These are phyloP conservation scores for Urocolius indicus DNA, from an alignment of 2,113 vertebrate species.

Conservation along the genomic window DNA sequence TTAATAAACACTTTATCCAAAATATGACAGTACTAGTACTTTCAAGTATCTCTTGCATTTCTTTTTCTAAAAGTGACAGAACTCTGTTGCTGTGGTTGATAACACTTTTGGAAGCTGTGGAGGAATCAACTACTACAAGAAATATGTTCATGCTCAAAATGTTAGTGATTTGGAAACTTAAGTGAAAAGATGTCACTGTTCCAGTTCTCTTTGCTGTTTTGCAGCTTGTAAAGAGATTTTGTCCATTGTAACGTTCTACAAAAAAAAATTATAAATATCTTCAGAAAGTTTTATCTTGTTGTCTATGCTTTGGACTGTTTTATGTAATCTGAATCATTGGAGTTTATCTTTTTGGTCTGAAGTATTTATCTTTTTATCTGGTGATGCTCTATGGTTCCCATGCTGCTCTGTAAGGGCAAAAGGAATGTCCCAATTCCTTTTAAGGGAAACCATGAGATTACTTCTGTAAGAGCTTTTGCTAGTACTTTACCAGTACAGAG, in stretches of 20 bases:
- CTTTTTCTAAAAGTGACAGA: not conserved
- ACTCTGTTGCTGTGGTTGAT: not conserved
- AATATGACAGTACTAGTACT: not conserved
- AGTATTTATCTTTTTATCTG: not conserved
- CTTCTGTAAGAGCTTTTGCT: not conserved
- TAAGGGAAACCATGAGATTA: conserved; percentile 29
- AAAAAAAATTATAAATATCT: not conserved
- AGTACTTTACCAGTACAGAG: not conserved
- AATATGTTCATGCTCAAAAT: not conserved
- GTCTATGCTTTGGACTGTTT: not conserved
- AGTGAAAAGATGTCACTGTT: not conserved
- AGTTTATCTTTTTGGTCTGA: not conserved
- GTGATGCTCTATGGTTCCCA: conserved; percentile 25
- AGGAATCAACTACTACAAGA: not conserved
- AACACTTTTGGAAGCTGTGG: not conserved
- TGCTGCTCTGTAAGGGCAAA: conserved; percentile 3
- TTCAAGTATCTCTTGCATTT: not conserved
- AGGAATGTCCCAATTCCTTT: conserved; percentile 38
- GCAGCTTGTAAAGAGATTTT: not conserved
- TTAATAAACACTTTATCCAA: not conserved
- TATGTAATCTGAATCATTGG: not conserved
- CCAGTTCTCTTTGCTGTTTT: not conserved
- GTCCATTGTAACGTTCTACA: not conserved
- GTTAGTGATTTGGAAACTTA: not conserved
- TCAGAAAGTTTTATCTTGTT: not conserved